phyloP scores from a whole-genome alignment of 2,888 invertebrate genomes.

The Lamellibrachia columna region DNA sequence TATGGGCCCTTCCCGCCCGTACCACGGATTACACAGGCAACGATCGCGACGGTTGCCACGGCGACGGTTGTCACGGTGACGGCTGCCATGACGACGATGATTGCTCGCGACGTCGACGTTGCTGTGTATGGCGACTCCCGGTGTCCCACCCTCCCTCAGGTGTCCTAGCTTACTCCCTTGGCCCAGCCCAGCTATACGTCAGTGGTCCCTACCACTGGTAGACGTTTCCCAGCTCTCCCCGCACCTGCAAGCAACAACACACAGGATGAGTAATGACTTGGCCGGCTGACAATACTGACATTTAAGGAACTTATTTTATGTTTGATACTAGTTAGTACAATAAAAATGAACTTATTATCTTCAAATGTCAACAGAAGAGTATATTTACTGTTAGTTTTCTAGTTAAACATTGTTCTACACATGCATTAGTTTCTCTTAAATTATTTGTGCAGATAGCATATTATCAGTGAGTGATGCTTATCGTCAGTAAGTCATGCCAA shows the following conservation, averaged over 20 bases:
- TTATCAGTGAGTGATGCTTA: too few relatives aligned
- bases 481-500: too few relatives aligned
- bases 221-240: conserved; percentile 16
- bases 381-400: too few relatives aligned
- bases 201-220: conserved; percentile 16
- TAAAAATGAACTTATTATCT: too few relatives aligned
- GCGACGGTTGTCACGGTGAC: background rate
- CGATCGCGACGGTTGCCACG: background rate
- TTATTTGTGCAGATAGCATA: too few relatives aligned
- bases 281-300: too few relatives aligned
- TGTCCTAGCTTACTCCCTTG: conserved; percentile 12
- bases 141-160: conserved; percentile 16
- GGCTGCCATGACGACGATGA: background rate
- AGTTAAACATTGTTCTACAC: too few relatives aligned
- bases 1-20: conserved; percentile 16
- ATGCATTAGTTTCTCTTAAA: too few relatives aligned
- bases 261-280: background rate
- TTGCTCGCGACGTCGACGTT: background rate
- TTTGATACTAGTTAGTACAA: too few relatives aligned
- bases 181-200: conserved; percentile 16
- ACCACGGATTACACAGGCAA: background rate
- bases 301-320: too few relatives aligned
- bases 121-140: conserved; percentile 12
- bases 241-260: background rate
- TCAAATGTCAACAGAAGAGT: too few relatives aligned